phyloP scores from a whole-genome alignment of 2,113 vertebrate genomes.

The Numida meleagris region DNA sequence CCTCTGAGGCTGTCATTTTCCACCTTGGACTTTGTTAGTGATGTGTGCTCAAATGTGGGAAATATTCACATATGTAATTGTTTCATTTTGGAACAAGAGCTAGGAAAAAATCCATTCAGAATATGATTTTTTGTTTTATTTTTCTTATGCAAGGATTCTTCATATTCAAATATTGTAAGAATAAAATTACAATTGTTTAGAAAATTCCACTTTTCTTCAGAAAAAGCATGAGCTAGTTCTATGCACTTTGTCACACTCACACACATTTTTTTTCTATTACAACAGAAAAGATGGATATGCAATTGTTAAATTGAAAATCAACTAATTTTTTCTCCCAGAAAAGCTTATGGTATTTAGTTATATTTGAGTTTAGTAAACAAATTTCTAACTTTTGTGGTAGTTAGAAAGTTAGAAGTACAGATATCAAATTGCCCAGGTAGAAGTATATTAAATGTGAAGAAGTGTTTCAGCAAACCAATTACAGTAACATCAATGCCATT shows the following conservation, averaged over 20 bases:
- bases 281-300: neutral
- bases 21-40: neutral
- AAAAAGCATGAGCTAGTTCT: neutral
- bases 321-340: neutral
- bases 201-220: neutral
- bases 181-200: neutral
- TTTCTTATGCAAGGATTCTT: neutral
- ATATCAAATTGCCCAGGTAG: neutral
- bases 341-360: neutral
- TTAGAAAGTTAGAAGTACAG: neutral
- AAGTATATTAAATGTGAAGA: neutral
- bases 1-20: neutral
- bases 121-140: neutral
- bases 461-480: neutral
- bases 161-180: neutral
- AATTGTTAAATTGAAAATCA: neutral
- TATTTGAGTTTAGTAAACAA: neutral
- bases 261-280: neutral
- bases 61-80: neutral
- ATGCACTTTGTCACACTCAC: neutral
- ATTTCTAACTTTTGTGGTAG: neutral
- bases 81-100: rapidly evolving
- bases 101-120: neutral
- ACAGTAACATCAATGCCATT: neutral
- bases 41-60: neutral